These are phyloP conservation scores for Pagetopsis macropterus DNA, from an alignment of 2,797 vertebrate species.

Conservation along the genomic window DNA sequence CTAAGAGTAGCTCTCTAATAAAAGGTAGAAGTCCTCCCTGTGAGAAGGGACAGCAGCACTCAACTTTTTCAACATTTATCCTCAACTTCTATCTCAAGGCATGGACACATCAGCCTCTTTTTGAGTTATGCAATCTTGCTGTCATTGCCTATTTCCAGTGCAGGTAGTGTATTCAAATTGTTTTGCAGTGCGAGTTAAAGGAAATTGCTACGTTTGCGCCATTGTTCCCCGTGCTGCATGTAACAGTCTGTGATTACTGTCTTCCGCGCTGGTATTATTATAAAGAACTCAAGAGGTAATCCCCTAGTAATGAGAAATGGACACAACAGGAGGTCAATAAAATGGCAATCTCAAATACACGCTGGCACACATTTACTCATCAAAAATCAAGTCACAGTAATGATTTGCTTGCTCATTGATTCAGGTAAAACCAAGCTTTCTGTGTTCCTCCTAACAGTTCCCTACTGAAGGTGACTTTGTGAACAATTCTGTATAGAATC, in stretches of 20 bases:
- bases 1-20: conserved; percentile 59
- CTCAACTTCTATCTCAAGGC: conserved; percentile 26
- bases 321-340: conserved; percentile 54
- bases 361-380: conserved; percentile 32
- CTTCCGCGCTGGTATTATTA: conserved; percentile 49
- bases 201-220: conserved; percentile 38
- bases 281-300: conserved; percentile 61
- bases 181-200: conserved; percentile 5
- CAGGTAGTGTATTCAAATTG: conserved; percentile 13
- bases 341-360: conserved; percentile 41
- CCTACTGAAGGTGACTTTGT: conserved; percentile 16
- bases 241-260: conserved; percentile 51
- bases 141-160: conserved; percentile 10
- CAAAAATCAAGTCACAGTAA: conserved; percentile 37
- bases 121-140: conserved; percentile 3
- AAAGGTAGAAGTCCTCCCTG: conserved; percentile 54
- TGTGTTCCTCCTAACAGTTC: neutral
- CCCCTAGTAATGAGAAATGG: conserved; percentile 66
- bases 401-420: conserved; percentile 31
- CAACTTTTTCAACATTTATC: conserved; percentile 31
- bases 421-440: conserved; percentile 18
- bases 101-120: conserved; percentile 28
- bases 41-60: conserved; percentile 33
- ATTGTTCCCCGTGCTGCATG: conserved; percentile 25
- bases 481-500: conserved; percentile 15